Percentiles rank a stretch among this genome's conserved stretches.
These are phyloP conservation scores for Anthonomus grandis DNA, from an alignment of 1,140 invertebrate species.

Conservation along the genomic window DNA sequence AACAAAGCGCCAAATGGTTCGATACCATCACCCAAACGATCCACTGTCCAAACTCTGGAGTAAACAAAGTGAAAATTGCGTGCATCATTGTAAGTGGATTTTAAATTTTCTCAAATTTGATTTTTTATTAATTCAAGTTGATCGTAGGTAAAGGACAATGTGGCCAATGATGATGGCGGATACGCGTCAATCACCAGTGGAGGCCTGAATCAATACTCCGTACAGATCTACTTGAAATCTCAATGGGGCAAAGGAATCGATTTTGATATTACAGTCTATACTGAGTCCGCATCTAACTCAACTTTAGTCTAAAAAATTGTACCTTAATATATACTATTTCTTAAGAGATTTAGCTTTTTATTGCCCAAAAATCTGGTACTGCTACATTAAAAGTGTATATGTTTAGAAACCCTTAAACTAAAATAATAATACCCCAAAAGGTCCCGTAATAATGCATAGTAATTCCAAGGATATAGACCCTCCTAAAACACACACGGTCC, in stretches of 20 bases:
- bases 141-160: not conserved
- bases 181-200: not conserved
- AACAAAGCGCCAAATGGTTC: not conserved
- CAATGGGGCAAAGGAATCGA: slow-evolving; percentile 1
- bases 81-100: slow-evolving; percentile 9
- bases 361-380: too few species aligned
- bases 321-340: too few species aligned
- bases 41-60: not conserved
- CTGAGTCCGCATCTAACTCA: too few species aligned
- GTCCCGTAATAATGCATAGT: too few species aligned
- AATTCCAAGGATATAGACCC: too few species aligned
- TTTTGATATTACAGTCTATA: not conserved
- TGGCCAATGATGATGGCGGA: not conserved
- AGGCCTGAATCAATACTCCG: not conserved
- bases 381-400: too few species aligned
- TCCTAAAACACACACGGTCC: too few species aligned
- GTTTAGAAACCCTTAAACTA: too few species aligned
- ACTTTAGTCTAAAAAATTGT: too few species aligned
- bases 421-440: too few species aligned
- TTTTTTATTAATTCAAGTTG: not conserved
- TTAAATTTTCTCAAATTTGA: not conserved
- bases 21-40: not conserved
- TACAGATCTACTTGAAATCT: not conserved
- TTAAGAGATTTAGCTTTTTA: too few species aligned
- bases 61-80: not conserved